Conservation (phyloP, 2,113 vertebrate genomes). For the Peucedramus taeniatus region DNA sequence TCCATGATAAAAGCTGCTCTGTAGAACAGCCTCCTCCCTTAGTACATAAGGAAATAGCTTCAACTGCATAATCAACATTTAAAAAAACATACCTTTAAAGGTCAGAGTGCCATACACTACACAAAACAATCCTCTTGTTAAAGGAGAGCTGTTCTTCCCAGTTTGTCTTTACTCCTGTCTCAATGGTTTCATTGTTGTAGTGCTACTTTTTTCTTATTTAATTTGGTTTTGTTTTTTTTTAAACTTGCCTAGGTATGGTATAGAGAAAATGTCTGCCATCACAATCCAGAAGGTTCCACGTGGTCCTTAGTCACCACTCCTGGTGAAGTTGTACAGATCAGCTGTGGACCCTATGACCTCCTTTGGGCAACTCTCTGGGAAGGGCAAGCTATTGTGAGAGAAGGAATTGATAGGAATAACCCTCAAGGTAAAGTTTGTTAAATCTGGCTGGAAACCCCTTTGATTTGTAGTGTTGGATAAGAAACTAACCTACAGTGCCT, state of each 20-base stretch:
- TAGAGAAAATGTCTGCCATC: slow-evolving; percentile 84
- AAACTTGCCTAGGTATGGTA: slow-evolving; percentile 85
- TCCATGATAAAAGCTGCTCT: neutral
- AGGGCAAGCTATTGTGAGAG: slow-evolving; percentile 90
- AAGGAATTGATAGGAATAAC: slow-evolving; percentile 87
- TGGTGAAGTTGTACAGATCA: slow-evolving; percentile 94
- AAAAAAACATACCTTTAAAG: neutral
- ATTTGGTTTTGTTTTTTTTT: neutral
- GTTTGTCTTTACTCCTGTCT: neutral
- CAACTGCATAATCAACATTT: neutral
- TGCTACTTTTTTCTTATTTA: neutral
- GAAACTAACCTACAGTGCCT: neutral
- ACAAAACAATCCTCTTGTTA: neutral
- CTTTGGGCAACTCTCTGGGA: slow-evolving; percentile 97
- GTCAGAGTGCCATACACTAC: neutral
- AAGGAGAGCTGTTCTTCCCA: neutral
- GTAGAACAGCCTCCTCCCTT: slow-evolving; percentile 30
- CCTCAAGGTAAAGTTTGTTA: slow-evolving; percentile 78
- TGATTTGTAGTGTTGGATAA: neutral
- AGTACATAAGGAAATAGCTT: slow-evolving; percentile 29
- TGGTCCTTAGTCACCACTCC: slow-evolving; percentile 86
- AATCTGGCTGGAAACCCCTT: neutral
- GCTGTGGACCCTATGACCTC: slow-evolving; percentile 90
- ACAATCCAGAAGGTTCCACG: slow-evolving; percentile 86
- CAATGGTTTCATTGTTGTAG: neutral